phyloP scores from a whole-genome alignment of 2,888 invertebrate species.

The Spialia ferax region DNA sequence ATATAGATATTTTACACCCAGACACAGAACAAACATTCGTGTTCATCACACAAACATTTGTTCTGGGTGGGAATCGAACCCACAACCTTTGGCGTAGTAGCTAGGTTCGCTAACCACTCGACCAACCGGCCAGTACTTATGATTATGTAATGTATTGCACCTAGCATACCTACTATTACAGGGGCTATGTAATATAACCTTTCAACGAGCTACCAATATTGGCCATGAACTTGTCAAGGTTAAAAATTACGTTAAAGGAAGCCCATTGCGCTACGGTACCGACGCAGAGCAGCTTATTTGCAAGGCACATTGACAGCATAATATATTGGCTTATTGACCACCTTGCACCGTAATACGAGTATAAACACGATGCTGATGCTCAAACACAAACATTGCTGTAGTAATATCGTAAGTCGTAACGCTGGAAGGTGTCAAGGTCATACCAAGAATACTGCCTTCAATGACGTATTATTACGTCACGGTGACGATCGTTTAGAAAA shows the following conservation, averaged over 20 bases:
- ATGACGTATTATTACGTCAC: constrained; percentile 32
- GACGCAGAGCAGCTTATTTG: constrained; percentile 9
- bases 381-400: constrained; percentile 11
- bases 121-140: no score
- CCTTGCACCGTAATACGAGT: constrained; percentile 11
- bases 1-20: no score
- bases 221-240: constrained; percentile 30
- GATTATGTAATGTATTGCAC: neutral
- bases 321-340: constrained; percentile 26
- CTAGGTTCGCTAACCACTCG: no score
- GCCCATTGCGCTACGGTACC: neutral
- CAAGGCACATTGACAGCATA: constrained; percentile 1
- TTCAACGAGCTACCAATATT: constrained; percentile 13
- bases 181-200: constrained; percentile 11
- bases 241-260: constrained; percentile 17
- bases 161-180: neutral
- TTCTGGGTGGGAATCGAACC: no score
- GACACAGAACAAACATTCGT: no score
- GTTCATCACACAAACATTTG: no score
- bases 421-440: constrained; percentile 41
- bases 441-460: constrained; percentile 36
- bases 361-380: constrained; percentile 12
- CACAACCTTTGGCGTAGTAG: no score
- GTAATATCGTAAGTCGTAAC: constrained; percentile 20
- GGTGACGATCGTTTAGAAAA: constrained; percentile 58